Percentiles rank a stretch among this genome's conserved stretches.
phyloP scores from a whole-genome alignment of 2,888 invertebrate species.

The Folsomia candida region DNA sequence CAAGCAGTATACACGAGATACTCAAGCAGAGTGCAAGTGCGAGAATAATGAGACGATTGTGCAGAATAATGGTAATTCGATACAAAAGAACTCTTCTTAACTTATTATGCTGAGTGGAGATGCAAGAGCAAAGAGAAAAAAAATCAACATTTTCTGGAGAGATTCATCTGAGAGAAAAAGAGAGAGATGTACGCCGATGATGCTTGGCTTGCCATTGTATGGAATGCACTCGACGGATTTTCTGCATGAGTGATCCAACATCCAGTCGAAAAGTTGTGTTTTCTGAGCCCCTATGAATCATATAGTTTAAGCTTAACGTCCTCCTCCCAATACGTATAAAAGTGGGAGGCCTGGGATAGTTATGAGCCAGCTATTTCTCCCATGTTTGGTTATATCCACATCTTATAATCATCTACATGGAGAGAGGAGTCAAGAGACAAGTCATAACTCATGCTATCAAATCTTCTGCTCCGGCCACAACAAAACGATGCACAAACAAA shows the following conservation, averaged over 20 bases:
- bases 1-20: no score
- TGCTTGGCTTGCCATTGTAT: neutral
- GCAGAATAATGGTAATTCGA: no score
- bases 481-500: conserved; percentile 5
- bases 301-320: neutral
- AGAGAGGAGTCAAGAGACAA: neutral
- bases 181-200: no score
- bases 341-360: neutral
- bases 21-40: no score
- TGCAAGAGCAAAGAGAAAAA: no score
- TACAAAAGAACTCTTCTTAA: no score
- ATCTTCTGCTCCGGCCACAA: neutral
- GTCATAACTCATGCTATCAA: conserved; percentile 5
- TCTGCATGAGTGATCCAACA: conserved; percentile 8
- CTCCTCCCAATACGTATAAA: no score
- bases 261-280: conserved; percentile 4
- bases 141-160: no score
- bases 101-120: no score
- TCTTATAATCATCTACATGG: neutral
- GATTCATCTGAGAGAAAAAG: no score
- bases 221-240: conserved; percentile 17
- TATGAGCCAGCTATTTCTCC: neutral
- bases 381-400: neutral
- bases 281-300: neutral
- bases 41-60: no score